Evolutionary conservation across 2,888 invertebrate species (phyloP).

Genomic region (Dysmachus trigonus): DNA sequence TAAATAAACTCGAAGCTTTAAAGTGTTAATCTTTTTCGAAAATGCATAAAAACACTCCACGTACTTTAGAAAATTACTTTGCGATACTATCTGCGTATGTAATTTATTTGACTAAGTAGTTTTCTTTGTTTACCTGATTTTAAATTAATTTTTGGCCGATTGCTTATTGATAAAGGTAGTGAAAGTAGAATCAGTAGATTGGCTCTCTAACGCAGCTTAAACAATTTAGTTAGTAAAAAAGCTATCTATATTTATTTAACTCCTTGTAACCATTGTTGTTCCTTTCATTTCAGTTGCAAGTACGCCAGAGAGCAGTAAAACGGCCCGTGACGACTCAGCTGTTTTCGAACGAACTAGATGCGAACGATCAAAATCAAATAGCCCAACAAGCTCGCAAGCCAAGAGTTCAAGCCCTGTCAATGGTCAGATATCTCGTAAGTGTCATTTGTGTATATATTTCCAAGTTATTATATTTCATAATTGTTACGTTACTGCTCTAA

Average conservation of each 20-base stretch:
- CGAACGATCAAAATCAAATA: constrained; percentile 58
- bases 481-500: neutral
- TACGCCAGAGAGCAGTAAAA: constrained; percentile 74
- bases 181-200: neutral
- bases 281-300: constrained; percentile 80
- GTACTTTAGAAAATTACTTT: neutral
- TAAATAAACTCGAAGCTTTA: neutral
- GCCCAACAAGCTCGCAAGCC: constrained; percentile 54
- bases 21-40: too few species aligned
- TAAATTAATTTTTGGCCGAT: neutral
- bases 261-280: neutral
- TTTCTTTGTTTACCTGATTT: neutral
- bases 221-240: neutral
- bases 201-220: neutral
- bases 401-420: constrained; percentile 55
- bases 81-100: neutral
- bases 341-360: constrained; percentile 64
- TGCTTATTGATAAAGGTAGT: neutral
- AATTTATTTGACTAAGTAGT: neutral
- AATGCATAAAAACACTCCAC: too few species aligned
- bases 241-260: neutral
- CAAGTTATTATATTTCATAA: neutral
- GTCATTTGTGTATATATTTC: neutral
- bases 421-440: constrained; percentile 67
- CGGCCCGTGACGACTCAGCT: constrained; percentile 69